Percentiles rank a stretch among this genome's conserved stretches.
Evolutionary conservation across 2,888 invertebrate species (phyloP).

Genomic region (Dryocosmus kuriphilus): DNA sequence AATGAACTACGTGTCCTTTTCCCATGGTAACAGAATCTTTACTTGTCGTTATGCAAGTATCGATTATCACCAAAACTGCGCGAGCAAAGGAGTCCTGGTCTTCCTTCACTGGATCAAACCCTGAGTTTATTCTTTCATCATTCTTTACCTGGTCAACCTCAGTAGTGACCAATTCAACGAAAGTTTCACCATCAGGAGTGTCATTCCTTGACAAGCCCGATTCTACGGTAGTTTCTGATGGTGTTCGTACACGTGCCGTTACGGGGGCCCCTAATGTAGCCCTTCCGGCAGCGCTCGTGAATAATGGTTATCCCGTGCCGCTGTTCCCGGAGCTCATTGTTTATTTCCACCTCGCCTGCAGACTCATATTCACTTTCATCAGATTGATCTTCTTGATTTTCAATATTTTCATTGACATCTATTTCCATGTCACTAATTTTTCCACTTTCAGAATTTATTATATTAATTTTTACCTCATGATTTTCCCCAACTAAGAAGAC

Average conservation of each 20-base stretch:
- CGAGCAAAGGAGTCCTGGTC: neutral
- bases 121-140: too few relatives aligned
- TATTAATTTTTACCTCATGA: neutral
- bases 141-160: too few relatives aligned
- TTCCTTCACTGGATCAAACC: neutral
- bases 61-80: neutral
- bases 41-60: neutral
- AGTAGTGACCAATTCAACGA: too few relatives aligned
- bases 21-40: constrained; percentile 18
- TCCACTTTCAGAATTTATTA: neutral
- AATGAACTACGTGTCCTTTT: neutral
- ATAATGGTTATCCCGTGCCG: neutral
- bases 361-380: neutral
- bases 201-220: neutral
- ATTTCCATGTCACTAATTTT: too few relatives aligned
- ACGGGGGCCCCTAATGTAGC: neutral
- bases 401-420: too few relatives aligned
- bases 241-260: neutral
- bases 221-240: too few relatives aligned
- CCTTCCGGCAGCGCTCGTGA: constrained; percentile 6
- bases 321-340: neutral
- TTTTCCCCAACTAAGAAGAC: constrained; percentile 4
- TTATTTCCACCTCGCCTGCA: too few relatives aligned
- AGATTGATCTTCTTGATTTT: neutral
- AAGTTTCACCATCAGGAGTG: neutral